These are phyloP conservation scores for Todus mexicanus DNA, from an alignment of 2,797 vertebrate genomes.

Conservation along the genomic window DNA sequence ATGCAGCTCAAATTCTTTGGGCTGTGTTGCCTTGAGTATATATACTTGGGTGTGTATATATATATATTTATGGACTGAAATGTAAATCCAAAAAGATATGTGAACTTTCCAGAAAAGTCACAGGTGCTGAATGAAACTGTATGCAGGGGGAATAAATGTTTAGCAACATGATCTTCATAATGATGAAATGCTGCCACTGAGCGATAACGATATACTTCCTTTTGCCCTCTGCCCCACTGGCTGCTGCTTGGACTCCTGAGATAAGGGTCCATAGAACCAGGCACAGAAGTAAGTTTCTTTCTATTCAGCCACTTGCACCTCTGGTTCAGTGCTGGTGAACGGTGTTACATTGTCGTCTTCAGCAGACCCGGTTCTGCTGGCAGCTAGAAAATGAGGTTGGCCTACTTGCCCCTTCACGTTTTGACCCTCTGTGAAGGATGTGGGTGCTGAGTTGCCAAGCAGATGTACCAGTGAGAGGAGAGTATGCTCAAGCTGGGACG, in stretches of 20 bases:
- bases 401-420: background rate
- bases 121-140: background rate
- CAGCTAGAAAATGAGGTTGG: background rate
- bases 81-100: background rate
- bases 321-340: background rate
- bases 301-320: background rate
- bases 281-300: background rate
- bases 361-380: background rate
- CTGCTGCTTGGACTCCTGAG: background rate
- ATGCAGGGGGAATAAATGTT: background rate
- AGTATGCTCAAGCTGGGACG: rapidly evolving
- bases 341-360: background rate
- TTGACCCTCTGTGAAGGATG: background rate
- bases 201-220: background rate
- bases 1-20: background rate
- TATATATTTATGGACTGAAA: background rate
- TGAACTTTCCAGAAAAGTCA: background rate
- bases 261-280: background rate
- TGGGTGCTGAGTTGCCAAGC: background rate
- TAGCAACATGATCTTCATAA: background rate
- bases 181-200: background rate
- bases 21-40: background rate
- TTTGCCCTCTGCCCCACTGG: background rate
- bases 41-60: too few relatives aligned
- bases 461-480: background rate